Conservation (phyloP, 2,797 vertebrate species). For the Anomalospiza imberbis region DNA sequence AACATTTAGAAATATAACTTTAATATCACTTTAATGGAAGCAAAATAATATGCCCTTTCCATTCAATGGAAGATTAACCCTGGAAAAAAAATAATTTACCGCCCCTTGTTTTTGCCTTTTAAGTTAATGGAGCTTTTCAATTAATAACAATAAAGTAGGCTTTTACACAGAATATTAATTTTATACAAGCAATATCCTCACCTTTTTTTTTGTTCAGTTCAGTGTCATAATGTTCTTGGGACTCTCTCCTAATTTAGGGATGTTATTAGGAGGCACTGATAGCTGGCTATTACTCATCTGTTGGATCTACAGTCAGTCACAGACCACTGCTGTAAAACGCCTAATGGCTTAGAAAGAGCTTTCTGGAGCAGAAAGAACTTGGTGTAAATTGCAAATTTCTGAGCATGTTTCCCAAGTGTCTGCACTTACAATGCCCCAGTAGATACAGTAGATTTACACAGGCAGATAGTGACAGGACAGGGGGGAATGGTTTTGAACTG, state of each 20-base stretch:
- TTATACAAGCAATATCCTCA: background rate
- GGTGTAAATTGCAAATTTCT: background rate
- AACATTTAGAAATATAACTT: slow-evolving; percentile 27
- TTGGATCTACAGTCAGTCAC: background rate
- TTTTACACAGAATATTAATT: slow-evolving; percentile 28
- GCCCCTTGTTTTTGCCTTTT: background rate
- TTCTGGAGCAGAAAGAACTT: background rate
- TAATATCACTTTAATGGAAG: background rate
- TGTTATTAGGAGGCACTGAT: background rate
- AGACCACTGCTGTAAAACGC: background rate
- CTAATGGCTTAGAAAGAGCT: background rate
- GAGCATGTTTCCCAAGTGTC: background rate
- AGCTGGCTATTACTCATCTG: background rate
- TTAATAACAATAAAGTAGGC: background rate
- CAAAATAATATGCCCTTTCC: background rate
- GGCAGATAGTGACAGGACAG: background rate
- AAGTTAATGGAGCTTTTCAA: slow-evolving; percentile 19
- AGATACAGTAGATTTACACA: background rate
- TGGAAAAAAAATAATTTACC: background rate
- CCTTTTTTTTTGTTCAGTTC: background rate
- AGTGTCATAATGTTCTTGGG: background rate
- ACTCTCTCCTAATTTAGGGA: background rate
- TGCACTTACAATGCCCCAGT: background rate
- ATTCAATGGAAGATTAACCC: slow-evolving; percentile 16
- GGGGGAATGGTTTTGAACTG: background rate